Evolutionary conservation across 2,797 vertebrate species (phyloP).

Genomic region (Crypturellus tataupa): DNA sequence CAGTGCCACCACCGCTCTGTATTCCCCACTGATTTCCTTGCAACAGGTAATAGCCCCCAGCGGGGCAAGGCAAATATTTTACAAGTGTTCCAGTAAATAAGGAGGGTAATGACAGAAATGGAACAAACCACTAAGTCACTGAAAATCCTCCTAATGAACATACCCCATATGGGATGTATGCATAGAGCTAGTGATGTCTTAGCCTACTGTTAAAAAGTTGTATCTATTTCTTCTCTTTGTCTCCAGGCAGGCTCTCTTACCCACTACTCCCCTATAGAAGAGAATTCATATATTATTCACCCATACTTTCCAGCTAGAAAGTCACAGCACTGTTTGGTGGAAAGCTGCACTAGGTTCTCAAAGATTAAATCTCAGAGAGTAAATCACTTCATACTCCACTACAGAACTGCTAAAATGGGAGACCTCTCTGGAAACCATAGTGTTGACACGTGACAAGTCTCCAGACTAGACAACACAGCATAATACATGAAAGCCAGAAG

Average conservation of each 20-base stretch:
- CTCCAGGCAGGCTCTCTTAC: background rate
- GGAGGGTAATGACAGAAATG: slow-evolving; percentile 46
- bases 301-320: background rate
- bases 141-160: slow-evolving; percentile 44
- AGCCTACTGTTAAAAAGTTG: background rate
- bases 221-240: background rate
- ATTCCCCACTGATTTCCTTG: background rate
- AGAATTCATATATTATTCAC: background rate
- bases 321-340: background rate
- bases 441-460: background rate
- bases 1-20: background rate
- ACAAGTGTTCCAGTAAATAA: slow-evolving; percentile 45
- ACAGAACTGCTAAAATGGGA: background rate
- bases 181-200: background rate
- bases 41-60: slow-evolving; percentile 14
- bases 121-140: slow-evolving; percentile 25
- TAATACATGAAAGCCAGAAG: background rate
- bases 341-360: background rate
- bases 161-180: rapidly evolving
- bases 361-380: background rate
- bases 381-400: background rate
- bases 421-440: background rate
- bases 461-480: background rate
- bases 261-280: background rate
- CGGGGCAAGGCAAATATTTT: slow-evolving; percentile 17